Evolutionary conservation across 1,140 invertebrate genomes (phyloP).

Genomic region (Pseudomyrmex dendroicus): DNA sequence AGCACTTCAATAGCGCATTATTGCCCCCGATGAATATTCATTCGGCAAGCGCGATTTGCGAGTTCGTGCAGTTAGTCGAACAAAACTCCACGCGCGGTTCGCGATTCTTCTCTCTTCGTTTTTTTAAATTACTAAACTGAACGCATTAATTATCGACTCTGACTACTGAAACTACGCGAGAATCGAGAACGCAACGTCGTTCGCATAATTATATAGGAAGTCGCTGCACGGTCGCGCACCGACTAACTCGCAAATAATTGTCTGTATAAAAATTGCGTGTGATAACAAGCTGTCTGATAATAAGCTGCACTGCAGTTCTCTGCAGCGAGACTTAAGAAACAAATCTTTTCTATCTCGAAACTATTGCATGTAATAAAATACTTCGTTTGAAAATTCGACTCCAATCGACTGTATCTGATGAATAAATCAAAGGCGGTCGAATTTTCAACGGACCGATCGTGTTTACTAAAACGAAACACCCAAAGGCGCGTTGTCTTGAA

Average conservation of each 20-base stretch:
- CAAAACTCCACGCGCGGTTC: neutral
- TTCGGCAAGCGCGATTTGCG: neutral
- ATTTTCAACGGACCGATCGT: neutral
- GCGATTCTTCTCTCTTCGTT: neutral
- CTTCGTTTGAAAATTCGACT: too few species aligned
- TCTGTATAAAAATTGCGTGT: too few species aligned
- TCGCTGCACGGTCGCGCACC: neutral
- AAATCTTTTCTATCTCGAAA: too few species aligned
- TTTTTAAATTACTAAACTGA: neutral
- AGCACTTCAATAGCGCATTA: conserved; percentile 3
- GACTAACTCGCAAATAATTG: too few species aligned
- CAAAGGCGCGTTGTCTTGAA: conserved; percentile 14
- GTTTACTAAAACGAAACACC: neutral
- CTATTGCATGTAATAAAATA: neutral
- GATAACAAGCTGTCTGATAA: too few species aligned
- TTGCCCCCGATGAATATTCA: conserved; percentile 27
- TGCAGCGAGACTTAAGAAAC: too few species aligned
- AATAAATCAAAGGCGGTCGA: neutral
- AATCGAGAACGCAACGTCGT: neutral
- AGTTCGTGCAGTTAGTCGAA: conserved; percentile 12
- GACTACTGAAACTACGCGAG: neutral
- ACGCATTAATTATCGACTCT: conserved; percentile 7
- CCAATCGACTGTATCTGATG: too few species aligned
- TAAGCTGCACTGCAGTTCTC: too few species aligned
- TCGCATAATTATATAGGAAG: conserved; percentile 7